Percentiles rank a stretch among this genome's conserved stretches.
Evolutionary conservation across 1,140 invertebrate species (phyloP).

Genomic region (Aphelenchoides avenae): DNA sequence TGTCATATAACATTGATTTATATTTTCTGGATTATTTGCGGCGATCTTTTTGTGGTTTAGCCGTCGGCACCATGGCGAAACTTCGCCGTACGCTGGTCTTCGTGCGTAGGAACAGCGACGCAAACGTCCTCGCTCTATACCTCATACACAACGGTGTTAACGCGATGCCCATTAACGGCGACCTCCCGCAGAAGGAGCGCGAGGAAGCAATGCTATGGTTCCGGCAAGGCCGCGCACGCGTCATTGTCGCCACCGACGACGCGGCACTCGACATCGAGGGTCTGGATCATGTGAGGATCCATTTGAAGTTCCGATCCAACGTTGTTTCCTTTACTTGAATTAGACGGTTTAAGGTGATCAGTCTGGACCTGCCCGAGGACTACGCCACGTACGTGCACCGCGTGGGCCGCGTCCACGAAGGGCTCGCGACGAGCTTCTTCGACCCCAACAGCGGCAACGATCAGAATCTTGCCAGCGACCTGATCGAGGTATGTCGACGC

Average conservation of each 20-base stretch:
- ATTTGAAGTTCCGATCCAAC: no score
- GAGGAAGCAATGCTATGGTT: conserved; percentile 82
- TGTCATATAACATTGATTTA: no score
- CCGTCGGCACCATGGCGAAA: conserved; percentile 31
- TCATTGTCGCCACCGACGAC: conserved; percentile 85
- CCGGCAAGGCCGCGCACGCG: conserved; percentile 65
- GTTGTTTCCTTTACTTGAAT: no score
- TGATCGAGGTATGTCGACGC: no score
- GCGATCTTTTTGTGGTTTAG: no score
- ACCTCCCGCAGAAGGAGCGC: conserved; percentile 78
- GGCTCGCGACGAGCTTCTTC: conserved; percentile 39
- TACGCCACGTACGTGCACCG: conserved; percentile 92
- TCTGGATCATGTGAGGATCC: conserved; percentile 73
- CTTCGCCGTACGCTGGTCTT: conserved; percentile 75
- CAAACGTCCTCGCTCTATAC: conserved; percentile 78
- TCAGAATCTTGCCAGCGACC: no score
- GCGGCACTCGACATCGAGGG: conserved; percentile 86
- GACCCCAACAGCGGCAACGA: conserved; percentile 30
- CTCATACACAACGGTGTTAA: conserved; percentile 62
- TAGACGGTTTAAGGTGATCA: conserved; percentile 76
- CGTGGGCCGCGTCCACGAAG: conserved; percentile 66
- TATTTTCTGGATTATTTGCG: no score
- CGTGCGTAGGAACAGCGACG: conserved; percentile 79
- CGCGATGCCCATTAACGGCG: conserved; percentile 60
- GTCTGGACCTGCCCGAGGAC: conserved; percentile 82